Conservation (phyloP, 2,888 invertebrate genomes). For the Suillia variegata region DNA sequence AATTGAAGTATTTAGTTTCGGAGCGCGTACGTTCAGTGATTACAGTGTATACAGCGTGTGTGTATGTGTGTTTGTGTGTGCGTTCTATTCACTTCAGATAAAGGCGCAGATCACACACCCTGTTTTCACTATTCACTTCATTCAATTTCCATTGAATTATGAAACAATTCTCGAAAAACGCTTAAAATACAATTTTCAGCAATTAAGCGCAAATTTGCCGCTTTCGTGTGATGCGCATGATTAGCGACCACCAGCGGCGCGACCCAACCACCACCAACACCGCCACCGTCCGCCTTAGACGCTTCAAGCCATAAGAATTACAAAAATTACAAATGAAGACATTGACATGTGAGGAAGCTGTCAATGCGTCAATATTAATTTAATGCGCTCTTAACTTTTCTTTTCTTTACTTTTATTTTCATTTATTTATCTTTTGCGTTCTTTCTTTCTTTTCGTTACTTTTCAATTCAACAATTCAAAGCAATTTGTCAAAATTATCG, state of each 20-base stretch:
- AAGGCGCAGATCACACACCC: constrained; percentile 21
- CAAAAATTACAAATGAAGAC: constrained; percentile 18
- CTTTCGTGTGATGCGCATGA: constrained; percentile 45
- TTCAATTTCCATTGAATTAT: no score
- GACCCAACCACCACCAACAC: not conserved
- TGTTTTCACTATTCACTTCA: constrained; percentile 37
- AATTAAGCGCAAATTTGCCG: constrained; percentile 43
- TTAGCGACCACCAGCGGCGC: constrained; percentile 27
- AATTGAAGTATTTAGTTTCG: not conserved
- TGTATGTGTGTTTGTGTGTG: not conserved
- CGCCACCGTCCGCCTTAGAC: constrained; percentile 6
- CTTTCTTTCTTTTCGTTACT: not conserved
- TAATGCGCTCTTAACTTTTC: constrained; percentile 39
- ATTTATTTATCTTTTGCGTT: not conserved
- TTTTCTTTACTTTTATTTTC: no score
- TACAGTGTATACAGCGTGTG: no score
- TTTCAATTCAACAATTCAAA: not conserved
- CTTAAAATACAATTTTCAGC: constrained; percentile 23
- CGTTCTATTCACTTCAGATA: not conserved
- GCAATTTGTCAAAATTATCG: constrained; percentile 1
- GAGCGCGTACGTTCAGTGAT: not conserved
- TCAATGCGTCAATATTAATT: constrained; percentile 53
- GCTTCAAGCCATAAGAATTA: constrained; percentile 26
- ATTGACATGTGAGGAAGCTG: constrained; percentile 36
- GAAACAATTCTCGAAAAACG: no score